Conservation (phyloP, 2,113 vertebrate genomes). For the Climacteris rufus region DNA sequence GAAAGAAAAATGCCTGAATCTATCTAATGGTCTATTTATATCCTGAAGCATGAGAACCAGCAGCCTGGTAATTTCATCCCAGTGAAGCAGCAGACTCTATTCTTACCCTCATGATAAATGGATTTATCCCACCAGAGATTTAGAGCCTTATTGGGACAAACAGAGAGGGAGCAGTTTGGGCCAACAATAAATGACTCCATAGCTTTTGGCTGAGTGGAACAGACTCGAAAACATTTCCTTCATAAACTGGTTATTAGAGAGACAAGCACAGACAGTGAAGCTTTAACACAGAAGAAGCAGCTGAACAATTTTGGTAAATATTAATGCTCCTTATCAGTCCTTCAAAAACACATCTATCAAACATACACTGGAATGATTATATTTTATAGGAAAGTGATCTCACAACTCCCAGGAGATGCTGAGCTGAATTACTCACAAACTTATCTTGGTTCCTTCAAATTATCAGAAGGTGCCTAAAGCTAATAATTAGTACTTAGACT, state of each 20-base stretch:
- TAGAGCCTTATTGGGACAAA: not conserved
- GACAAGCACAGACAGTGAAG: not conserved
- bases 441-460: not conserved
- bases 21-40: constrained; percentile 6
- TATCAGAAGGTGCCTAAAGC: not conserved
- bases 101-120: constrained; percentile 26
- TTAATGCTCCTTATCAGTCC: not conserved
- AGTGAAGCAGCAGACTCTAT: not conserved
- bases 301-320: not conserved
- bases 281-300: not conserved
- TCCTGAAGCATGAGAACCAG: constrained; percentile 12
- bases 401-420: not conserved
- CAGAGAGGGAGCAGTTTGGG: not conserved
- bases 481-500: not conserved
- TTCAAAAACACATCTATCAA: not conserved
- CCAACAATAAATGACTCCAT: not conserved
- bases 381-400: not conserved
- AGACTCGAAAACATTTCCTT: not conserved
- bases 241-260: not conserved
- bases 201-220: constrained; percentile 13
- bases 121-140: constrained; percentile 4
- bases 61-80: constrained; percentile 26
- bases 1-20: constrained; percentile 1
- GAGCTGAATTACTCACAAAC: not conserved
- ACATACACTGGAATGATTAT: not conserved